Conservation (phyloP, 2,888 invertebrate genomes). For the Netelia inedita region DNA sequence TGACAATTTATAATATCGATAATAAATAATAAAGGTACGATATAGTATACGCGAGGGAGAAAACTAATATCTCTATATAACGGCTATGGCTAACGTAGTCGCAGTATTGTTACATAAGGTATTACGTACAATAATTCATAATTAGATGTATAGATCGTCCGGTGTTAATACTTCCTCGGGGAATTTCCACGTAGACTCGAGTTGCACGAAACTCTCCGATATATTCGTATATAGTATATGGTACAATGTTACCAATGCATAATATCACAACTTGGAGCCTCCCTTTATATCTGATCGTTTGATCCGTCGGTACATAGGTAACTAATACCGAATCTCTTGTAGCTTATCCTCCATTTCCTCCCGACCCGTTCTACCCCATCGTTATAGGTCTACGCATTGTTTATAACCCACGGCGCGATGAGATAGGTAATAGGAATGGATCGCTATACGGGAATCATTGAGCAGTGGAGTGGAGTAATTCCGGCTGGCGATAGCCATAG, state of each 20-base stretch:
- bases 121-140: slow-evolving; percentile 58
- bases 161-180: slow-evolving; percentile 64
- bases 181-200: slow-evolving; percentile 24
- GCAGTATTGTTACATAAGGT: slow-evolving; percentile 32
- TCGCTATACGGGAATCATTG: slow-evolving; percentile 40
- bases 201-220: not conserved
- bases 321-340: slow-evolving; percentile 47
- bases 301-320: slow-evolving; percentile 37
- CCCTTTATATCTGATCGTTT: slow-evolving; percentile 66
- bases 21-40: slow-evolving; percentile 34
- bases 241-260: slow-evolving; percentile 53
- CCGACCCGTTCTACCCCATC: not conserved
- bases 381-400: slow-evolving; percentile 48
- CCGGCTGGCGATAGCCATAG: slow-evolving; percentile 67
- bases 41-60: not conserved
- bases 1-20: slow-evolving; percentile 51
- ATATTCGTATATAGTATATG: slow-evolving; percentile 4
- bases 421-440: slow-evolving; percentile 64
- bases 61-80: not conserved
- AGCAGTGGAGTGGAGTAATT: slow-evolving; percentile 56
- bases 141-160: slow-evolving; percentile 63
- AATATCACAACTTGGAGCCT: slow-evolving; percentile 52
- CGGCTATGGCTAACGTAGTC: slow-evolving; percentile 14
- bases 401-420: slow-evolving; percentile 60
- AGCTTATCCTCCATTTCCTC: slow-evolving; percentile 56